phyloP scores from a whole-genome alignment of 1,140 invertebrate genomes.

The Nixonia krombeini region DNA sequence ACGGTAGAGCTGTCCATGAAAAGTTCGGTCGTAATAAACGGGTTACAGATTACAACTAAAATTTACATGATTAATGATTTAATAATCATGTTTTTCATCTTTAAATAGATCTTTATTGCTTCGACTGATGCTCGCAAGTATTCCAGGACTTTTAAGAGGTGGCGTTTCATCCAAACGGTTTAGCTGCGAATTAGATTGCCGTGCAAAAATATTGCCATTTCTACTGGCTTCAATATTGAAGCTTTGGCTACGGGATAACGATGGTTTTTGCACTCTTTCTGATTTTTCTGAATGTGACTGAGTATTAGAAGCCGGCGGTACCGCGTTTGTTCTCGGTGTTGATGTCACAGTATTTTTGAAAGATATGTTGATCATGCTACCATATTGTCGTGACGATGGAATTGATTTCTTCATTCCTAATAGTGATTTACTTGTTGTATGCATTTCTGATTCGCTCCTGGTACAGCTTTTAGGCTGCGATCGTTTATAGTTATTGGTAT shows the following conservation, averaged over 20 bases:
- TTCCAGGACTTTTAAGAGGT: constrained; percentile 86
- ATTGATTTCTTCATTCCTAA: constrained; percentile 54
- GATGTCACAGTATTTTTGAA: constrained; percentile 77
- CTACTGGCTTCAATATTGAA: constrained; percentile 83
- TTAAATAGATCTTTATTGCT: constrained; percentile 82
- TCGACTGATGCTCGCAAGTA: constrained; percentile 85
- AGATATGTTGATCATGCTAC: constrained; percentile 82
- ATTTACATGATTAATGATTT: too few species aligned
- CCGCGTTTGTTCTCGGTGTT: constrained; percentile 50
- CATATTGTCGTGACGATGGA: constrained; percentile 56
- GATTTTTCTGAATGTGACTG: constrained; percentile 76
- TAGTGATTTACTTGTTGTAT: constrained; percentile 14
- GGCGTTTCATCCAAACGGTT: constrained; percentile 78
- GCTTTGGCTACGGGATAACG: constrained; percentile 84
- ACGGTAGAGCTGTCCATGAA: too few species aligned
- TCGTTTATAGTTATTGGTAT: constrained; percentile 59
- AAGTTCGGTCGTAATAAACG: too few species aligned
- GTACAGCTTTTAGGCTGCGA: constrained; percentile 67
- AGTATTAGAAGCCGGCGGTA: constrained; percentile 57
- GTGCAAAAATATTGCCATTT: constrained; percentile 65
- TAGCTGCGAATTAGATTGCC: constrained; percentile 80
- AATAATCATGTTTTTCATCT: constrained; percentile 49
- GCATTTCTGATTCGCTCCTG: constrained; percentile 1
- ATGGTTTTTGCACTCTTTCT: constrained; percentile 81
- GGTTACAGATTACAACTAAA: too few species aligned